A percentile compares a stretch with the other conserved stretches of the same genome.
Conservation (phyloP, 2,797 vertebrate species). For the Tapera naevia region DNA sequence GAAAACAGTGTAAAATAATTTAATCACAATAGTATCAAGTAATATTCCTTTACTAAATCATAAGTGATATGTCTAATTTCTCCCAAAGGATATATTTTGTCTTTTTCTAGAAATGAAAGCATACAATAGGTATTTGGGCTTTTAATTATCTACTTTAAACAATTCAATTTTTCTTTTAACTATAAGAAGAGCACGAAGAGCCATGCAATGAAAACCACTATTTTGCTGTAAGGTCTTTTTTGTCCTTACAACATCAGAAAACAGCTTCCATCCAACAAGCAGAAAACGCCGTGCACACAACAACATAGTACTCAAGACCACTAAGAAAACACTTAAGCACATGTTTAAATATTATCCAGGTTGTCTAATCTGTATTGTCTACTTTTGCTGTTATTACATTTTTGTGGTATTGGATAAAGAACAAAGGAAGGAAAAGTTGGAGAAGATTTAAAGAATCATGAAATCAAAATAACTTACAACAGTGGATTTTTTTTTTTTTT, state of each 20-base stretch:
- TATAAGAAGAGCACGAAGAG: neutral
- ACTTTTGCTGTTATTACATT: constrained; percentile 65
- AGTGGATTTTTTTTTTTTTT: neutral
- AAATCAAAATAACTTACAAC: constrained; percentile 43
- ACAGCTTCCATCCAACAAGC: neutral
- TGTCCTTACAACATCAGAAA: neutral
- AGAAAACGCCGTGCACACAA: neutral
- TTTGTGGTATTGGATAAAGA: constrained; percentile 64
- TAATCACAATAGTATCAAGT: fast-evolving
- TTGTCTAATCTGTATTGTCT: constrained; percentile 55
- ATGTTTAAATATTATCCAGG: constrained; percentile 32
- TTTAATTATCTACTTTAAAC: neutral
- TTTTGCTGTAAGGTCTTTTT: neutral
- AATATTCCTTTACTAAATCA: neutral
- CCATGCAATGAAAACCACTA: neutral
- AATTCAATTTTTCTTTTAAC: neutral
- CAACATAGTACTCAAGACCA: neutral
- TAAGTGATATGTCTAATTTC: neutral
- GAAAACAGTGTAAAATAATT: neutral
- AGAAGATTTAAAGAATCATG: constrained; percentile 43
- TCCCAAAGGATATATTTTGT: neutral
- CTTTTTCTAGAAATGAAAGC: neutral
- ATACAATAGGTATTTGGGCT: neutral
- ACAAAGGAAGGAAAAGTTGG: constrained; percentile 56
- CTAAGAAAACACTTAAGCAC: neutral